These are phyloP conservation scores for Seriola dumerili DNA, from an alignment of 2,113 vertebrate species.

Conservation along the genomic window DNA sequence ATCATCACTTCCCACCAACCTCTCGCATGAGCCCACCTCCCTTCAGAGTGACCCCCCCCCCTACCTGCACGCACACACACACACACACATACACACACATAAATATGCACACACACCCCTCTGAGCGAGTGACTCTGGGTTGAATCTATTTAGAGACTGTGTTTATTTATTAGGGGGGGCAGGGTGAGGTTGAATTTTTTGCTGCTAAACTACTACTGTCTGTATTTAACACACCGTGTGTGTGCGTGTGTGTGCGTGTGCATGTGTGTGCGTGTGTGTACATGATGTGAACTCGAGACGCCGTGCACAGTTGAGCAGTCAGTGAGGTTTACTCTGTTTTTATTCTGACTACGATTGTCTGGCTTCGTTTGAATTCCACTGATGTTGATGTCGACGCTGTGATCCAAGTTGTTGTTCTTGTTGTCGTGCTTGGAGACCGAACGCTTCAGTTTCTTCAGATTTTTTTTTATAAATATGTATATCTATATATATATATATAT, in stretches of 20 bases:
- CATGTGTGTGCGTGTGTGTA: slow-evolving; percentile 32
- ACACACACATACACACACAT: slow-evolving; percentile 35
- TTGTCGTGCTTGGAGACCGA: slow-evolving; percentile 67
- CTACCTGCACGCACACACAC: slow-evolving; percentile 38
- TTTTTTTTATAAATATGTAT: slow-evolving; percentile 44
- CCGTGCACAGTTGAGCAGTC: slow-evolving; percentile 80
- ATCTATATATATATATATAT: slow-evolving; percentile 23
- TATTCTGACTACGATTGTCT: slow-evolving; percentile 48
- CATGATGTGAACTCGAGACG: slow-evolving; percentile 90
- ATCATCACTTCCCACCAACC: slow-evolving; percentile 42
- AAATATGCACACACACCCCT: slow-evolving; percentile 42
- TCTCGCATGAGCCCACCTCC: slow-evolving; percentile 76
- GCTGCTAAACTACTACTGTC: slow-evolving; percentile 99
- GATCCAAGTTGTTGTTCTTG: slow-evolving; percentile 70
- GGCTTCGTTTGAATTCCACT: slow-evolving; percentile 63
- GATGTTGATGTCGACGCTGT: slow-evolving; percentile 76
- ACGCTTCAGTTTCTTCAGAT: slow-evolving; percentile 45
- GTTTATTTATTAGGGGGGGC: slow-evolving; percentile 92
- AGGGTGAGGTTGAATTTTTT: slow-evolving; percentile 82
- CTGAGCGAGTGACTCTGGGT: slow-evolving; percentile 60
- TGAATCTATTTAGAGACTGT: slow-evolving; percentile 79
- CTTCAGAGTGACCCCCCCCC: slow-evolving; percentile 33
- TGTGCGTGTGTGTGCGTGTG: slow-evolving; percentile 46
- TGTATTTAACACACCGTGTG: slow-evolving; percentile 91
- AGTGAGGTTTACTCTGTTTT: slow-evolving; percentile 74